Evolutionary conservation across 1,140 invertebrate species (phyloP).

Genomic region (Muscidifurax raptorellus): DNA sequence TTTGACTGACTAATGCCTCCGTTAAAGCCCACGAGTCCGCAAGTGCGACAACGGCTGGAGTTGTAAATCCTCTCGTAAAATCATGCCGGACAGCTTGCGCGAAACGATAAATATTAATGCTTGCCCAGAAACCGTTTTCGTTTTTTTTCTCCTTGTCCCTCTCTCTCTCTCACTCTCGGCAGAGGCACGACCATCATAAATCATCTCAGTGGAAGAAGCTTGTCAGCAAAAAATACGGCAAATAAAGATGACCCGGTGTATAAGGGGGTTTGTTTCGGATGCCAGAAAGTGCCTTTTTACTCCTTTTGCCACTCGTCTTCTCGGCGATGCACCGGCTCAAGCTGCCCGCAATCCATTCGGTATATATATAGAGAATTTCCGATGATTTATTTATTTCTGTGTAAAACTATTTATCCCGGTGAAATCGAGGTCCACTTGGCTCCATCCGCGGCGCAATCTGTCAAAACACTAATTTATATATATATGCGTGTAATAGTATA

Average conservation of each 20-base stretch:
- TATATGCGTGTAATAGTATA: conserved; percentile 14
- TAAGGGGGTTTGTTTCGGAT: conserved; percentile 61
- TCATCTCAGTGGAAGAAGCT: conserved; percentile 62
- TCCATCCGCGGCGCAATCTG: conserved; percentile 14
- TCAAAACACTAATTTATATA: conserved; percentile 48
- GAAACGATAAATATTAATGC: conserved; percentile 68
- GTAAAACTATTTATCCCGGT: conserved; percentile 30
- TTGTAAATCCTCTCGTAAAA: conserved; percentile 63
- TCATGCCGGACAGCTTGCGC: conserved; percentile 58
- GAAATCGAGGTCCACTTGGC: conserved; percentile 10
- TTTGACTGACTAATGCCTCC: conserved; percentile 42
- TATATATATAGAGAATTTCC: conserved; percentile 37
- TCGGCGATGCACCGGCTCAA: no score
- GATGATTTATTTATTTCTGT: conserved; percentile 50
- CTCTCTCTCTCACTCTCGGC: conserved; percentile 10
- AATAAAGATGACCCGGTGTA: conserved; percentile 54
- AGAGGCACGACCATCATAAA: conserved; percentile 59
- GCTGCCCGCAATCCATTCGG: no score
- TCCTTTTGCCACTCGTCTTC: conserved; percentile 40
- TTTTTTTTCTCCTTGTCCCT: conserved; percentile 53
- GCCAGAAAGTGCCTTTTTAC: conserved; percentile 29
- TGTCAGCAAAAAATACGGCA: conserved; percentile 65
- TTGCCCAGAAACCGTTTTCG: conserved; percentile 60
- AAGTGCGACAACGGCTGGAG: conserved; percentile 62
- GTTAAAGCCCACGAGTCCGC: conserved; percentile 41